Base-by-base conservation (phyloP, 2,797 vertebrate genomes). In the Chanos chanos region DNA sequence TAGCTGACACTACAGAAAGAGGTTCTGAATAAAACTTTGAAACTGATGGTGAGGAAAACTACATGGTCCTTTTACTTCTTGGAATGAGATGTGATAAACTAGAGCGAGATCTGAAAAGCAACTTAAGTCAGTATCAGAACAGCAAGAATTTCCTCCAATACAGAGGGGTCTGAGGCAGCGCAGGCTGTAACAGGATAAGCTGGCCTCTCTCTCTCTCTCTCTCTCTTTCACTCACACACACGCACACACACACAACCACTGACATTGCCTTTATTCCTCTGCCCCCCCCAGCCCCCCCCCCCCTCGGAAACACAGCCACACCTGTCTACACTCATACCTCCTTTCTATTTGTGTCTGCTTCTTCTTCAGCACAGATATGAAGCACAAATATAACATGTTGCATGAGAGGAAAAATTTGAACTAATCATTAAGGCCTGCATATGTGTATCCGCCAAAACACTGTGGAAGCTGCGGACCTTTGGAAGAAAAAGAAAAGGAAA, bases 111-210 rank as follows among this genome's bases (percentile, higher is more conserved):
- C 39, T 10, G 13, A 37, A 8, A 7, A 22, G 21, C 12, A 21
- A 33, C n/a, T n/a, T 6, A 22, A 25, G 10, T 10, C n/a, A 16
- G 5, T 36, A 36, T n/a, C 61, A 56, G 41, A 66, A 64, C 49
- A 54, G 43, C 53, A 4, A 22, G n/a, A 2, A 30, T 25, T 44
- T 76, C 72, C 76, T 69, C 27, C 51, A 1, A 33, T 39, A 48
- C 57, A 25, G 40, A 64, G 45, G 57, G 75, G 56, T 65, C 55
- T 66, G 62, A 68, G 71, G 68, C 67, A 65, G 69, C 60, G 49
- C 37, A 36, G 57, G 67, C 45, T 60, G 74, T 73, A 83, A 85
- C 70, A 61, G 51, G 62, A 84, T 82, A 81, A 81, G 79, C 68
- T 68, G 60, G 51, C 62, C 62, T 44, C 73, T 83, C 73, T 74